Evolutionary conservation across 2,888 invertebrate species (phyloP).

Genomic region (Pristionchus japonicus): DNA sequence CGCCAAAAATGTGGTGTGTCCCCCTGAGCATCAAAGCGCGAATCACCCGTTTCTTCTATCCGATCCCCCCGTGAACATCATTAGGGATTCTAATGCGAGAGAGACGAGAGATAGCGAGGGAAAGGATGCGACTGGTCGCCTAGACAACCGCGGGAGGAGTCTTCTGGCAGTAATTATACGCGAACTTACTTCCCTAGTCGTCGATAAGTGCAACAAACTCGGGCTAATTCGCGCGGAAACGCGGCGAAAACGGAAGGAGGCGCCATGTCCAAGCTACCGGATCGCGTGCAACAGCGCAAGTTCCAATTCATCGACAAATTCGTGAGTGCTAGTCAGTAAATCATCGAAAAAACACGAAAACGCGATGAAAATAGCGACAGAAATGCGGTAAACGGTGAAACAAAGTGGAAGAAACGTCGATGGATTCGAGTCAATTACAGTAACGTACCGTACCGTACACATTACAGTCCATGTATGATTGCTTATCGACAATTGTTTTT

Average conservation of each 20-base stretch:
- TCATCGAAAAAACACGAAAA: background rate
- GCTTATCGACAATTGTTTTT: background rate
- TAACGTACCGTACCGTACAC: background rate
- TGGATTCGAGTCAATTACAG: background rate
- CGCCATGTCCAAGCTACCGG: slow-evolving; percentile 20
- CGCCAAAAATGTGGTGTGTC: too few species aligned
- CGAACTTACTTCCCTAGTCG: background rate
- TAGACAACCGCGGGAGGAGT: background rate
- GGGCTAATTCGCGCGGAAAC: background rate
- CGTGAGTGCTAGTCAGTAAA: background rate
- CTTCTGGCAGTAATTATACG: background rate
- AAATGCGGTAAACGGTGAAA: background rate
- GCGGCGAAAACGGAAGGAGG: background rate
- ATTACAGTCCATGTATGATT: background rate
- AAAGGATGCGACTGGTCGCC: slow-evolving; percentile 5
- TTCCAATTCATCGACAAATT: slow-evolving; percentile 34
- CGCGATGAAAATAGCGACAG: background rate
- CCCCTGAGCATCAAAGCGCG: too few species aligned
- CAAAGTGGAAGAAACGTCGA: background rate
- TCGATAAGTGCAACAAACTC: background rate
- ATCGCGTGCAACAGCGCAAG: slow-evolving; percentile 1
- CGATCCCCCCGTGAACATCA: background rate
- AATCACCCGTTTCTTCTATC: too few species aligned
- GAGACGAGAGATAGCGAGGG: slow-evolving; percentile 1
- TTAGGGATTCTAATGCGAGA: slow-evolving; percentile 15